Base-by-base conservation (phyloP, 2,797 vertebrate genomes). In the Tolypeutes matacus region DNA sequence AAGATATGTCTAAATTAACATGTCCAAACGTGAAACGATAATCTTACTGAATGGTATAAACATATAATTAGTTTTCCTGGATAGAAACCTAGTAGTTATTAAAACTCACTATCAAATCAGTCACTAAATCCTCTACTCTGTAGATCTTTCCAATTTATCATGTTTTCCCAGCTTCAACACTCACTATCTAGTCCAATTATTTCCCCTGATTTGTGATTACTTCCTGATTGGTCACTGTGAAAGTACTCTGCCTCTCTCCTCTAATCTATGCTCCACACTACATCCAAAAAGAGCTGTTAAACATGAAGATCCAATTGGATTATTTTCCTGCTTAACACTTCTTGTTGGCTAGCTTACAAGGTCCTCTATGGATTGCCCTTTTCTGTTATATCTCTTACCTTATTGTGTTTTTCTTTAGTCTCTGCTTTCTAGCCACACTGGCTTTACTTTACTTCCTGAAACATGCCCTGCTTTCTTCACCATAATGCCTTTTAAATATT, bases 301-400 rank as follows among this genome's bases (percentile, higher is more conserved):
- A n/a, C 0, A 1, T 36, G n/a, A 9, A 51, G 3, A 60, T 18
- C 18, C 21, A 89, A n/a, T 12, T 18, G 62, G 3, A 1, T 27
- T 46, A 31, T 39, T 46, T 31, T 73, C 13, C 14, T 53, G 3
- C 34, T 25, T 58, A 70, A 17, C 23, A 27, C 21, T 51, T 46
- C 34, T 56, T 29, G 7, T 36, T 46, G 60, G 39, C 34, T 12
- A 42, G 5, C 21, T 46, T 69, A 8, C 8, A 20, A 67, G 1
- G 9, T 75, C 42, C 29, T 34, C 1, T 8, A 31, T 1, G 31
- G 49, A 12, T 7, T 60, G 27, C 3, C 4, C 27, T 46, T 46
- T 46, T 46, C 15, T 83, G 3, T 75, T 56, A 15, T 11, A 3
- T 82, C 34, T 77, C 14, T 51, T 69, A 23, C n/a, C 14, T 67